A percentile compares a stretch with the other conserved stretches of the same genome.
Conservation (phyloP, 2,888 invertebrate species). For the Criorhina ranunculi region DNA sequence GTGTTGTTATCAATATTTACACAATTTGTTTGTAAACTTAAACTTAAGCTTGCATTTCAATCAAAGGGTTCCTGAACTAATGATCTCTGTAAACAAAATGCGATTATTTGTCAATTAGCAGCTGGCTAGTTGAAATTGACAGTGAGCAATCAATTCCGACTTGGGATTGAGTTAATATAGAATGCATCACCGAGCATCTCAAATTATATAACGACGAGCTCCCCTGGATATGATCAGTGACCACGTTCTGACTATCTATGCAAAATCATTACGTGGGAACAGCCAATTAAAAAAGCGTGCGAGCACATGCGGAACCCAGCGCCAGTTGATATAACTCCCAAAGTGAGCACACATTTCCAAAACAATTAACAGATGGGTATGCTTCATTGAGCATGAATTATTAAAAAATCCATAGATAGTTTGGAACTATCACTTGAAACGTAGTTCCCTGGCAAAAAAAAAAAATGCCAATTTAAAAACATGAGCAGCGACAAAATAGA, state of each 20-base stretch:
- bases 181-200: no score
- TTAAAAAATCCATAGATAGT: not conserved
- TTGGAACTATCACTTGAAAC: not conserved
- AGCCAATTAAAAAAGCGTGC: not conserved
- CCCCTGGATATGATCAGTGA: not conserved
- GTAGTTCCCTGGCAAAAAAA: slow-evolving; percentile 9
- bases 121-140: not conserved
- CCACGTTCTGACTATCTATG: not conserved
- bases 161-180: not conserved
- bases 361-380: slow-evolving; percentile 2
- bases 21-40: slow-evolving; percentile 1
- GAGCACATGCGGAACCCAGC: slow-evolving; percentile 10
- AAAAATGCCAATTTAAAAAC: slow-evolving; percentile 33
- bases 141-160: slow-evolving; percentile 8
- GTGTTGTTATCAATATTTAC: not conserved
- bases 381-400: slow-evolving; percentile 30
- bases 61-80: slow-evolving; percentile 15
- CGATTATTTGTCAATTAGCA: slow-evolving; percentile 14
- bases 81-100: slow-evolving; percentile 13
- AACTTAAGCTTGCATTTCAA: not conserved
- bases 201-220: not conserved
- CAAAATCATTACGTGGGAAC: not conserved
- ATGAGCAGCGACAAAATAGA: slow-evolving; percentile 18
- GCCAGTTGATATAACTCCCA: slow-evolving; percentile 6
- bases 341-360: slow-evolving; percentile 1